Percentiles rank a stretch among this genome's conserved stretches.
Evolutionary conservation across 2,113 vertebrate genomes (phyloP).

Genomic region (Empidonax alnorum): DNA sequence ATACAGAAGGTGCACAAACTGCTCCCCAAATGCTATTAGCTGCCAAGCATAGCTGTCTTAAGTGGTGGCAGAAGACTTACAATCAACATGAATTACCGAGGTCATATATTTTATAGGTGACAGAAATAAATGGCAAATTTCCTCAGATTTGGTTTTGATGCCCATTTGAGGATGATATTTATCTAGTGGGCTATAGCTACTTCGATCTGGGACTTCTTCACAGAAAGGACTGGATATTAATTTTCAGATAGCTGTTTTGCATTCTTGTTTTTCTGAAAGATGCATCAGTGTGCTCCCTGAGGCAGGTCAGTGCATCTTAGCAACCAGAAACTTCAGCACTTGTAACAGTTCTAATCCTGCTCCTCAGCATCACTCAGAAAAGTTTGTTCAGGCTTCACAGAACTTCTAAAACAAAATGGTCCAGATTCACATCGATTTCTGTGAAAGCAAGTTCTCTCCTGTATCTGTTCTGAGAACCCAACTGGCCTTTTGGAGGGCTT

Average conservation of each 20-base stretch:
- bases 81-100: conserved; percentile 34
- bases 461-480: not conserved
- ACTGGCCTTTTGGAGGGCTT: not conserved
- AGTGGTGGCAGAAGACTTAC: conserved; percentile 27
- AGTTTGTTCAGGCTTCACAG: not conserved
- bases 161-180: not conserved
- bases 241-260: not conserved
- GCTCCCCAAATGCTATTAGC: conserved; percentile 40
- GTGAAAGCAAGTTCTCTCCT: not conserved
- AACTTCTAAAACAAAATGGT: not conserved
- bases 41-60: conserved; percentile 43
- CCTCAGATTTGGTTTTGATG: not conserved
- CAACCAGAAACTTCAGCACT: not conserved
- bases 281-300: not conserved
- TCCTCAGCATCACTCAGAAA: not conserved
- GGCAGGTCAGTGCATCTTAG: not conserved
- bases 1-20: conserved; percentile 56
- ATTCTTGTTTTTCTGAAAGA: not conserved
- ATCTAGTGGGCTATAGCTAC: not conserved
- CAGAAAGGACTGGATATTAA: not conserved
- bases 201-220: not conserved
- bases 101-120: conserved; percentile 10
- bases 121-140: conserved; percentile 40
- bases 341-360: not conserved
- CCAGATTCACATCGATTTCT: not conserved